Base-by-base conservation (phyloP, 2,888 invertebrate species). In the Stenodera caucasica region DNA sequence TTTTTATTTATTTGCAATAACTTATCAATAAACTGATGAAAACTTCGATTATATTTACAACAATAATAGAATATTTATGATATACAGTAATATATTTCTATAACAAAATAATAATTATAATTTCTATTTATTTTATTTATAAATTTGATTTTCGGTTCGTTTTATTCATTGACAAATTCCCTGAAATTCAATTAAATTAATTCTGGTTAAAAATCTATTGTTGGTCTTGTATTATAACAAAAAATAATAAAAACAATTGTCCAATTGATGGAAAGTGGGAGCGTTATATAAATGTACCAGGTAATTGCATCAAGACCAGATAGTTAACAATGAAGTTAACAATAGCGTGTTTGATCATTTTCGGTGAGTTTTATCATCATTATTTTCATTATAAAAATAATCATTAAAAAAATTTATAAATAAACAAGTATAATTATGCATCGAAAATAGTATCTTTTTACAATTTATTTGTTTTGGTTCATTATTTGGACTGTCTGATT, bases 321-420 rank as follows among this genome's bases (percentile, higher is more conserved):
- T n/a, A n/a, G n/a, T n/a, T n/a, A 64, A 67, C 66, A 67, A 72
- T 74, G 72, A 72, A 70, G 68, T 53, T 70, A 51, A 60, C 68
- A 53, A 45, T 73, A 58, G 63, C 72, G 49, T 64, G 67, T 55
- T 65, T 68, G 40, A 49, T 72, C 40, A 65, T 72, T 55, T 65
- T 72, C 45, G 72, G 73, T 72, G 63, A 72, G 73, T 70, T 7
- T 5, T 51, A 33, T 55, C 49, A 52, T 57, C 32, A 14, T 57
- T 55, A 49, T 45, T 32, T 15, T 49, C 26, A 26, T 29, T 35
- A 49, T 52, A 6, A 8, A 5, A 50, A 50, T 1, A 50, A 18
- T 21, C 15, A 3, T 14, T 15, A 12, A 15, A 12, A 14, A 49
- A 7, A 49, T 14, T 15, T 8, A 23, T 30, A 29, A 50, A 29